Conservation (phyloP, 2,113 vertebrate species). For the Alaudala cheleensis region DNA sequence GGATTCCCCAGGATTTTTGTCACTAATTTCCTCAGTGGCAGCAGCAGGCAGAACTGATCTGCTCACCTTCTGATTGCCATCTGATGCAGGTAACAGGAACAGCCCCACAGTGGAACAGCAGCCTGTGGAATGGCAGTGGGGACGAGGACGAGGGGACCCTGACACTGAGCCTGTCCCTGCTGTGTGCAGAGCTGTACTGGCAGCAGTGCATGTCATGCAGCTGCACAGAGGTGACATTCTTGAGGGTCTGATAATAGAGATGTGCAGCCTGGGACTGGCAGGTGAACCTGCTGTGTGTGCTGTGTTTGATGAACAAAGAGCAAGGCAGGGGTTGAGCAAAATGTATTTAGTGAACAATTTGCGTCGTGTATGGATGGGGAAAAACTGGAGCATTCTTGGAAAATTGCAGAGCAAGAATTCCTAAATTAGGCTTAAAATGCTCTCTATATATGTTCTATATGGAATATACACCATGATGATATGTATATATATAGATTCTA, state of each 20-base stretch:
- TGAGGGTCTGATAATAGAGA: neutral
- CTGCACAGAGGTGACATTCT: neutral
- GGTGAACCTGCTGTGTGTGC: neutral
- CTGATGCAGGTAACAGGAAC: neutral
- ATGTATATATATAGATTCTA: neutral
- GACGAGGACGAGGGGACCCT: neutral
- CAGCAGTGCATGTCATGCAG: neutral
- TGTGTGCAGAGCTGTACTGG: neutral
- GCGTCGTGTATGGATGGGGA: neutral
- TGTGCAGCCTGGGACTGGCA: neutral
- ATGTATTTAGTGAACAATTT: neutral
- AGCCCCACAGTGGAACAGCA: neutral
- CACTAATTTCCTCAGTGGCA: neutral
- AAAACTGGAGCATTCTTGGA: neutral
- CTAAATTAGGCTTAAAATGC: neutral
- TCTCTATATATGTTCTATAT: neutral
- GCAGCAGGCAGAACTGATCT: neutral
- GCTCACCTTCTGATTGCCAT: neutral
- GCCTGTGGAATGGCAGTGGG: neutral
- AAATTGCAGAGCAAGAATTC: neutral
- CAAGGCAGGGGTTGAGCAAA: neutral
- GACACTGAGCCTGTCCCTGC: neutral
- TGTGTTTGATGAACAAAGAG: neutral
- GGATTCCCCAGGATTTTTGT: neutral
- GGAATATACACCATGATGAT: neutral